Conservation (phyloP, 1,140 invertebrate species). For the Drosophila lini region DNA sequence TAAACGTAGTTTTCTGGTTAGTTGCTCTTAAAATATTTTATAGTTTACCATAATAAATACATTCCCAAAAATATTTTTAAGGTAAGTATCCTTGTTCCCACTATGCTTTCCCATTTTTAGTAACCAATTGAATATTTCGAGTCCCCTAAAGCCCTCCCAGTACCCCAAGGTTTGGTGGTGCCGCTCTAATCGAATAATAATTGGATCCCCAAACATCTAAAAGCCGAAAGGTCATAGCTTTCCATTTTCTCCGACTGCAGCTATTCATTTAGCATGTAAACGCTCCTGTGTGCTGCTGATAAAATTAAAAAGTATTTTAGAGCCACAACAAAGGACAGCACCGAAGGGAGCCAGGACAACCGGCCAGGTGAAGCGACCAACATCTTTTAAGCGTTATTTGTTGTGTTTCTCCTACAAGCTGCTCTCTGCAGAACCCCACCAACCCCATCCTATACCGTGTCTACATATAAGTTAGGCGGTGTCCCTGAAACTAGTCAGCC, state of each 20-base stretch:
- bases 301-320: conserved; percentile 81
- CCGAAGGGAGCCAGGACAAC: conserved; percentile 19
- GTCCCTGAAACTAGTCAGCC: conserved; percentile 42
- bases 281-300: conserved; percentile 66
- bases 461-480: conserved; percentile 9
- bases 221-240: not conserved
- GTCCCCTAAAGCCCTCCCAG: not conserved
- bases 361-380: conserved; percentile 38
- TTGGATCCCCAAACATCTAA: not conserved
- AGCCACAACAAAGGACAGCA: conserved; percentile 50
- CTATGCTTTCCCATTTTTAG: not conserved
- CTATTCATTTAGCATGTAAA: conserved; percentile 69
- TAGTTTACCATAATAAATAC: no score
- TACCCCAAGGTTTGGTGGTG: not conserved
- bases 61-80: no score
- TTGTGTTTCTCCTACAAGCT: conserved; percentile 34
- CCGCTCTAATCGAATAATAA: conserved; percentile 10
- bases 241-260: conserved; percentile 49
- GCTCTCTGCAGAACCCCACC: not conserved
- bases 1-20: no score
- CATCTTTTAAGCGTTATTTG: conserved; percentile 60
- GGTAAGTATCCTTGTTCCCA: not conserved
- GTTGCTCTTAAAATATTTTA: no score
- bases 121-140: not conserved
- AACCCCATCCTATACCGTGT: not conserved